Percentiles rank a stretch among this genome's conserved stretches.
Conservation (phyloP, 2,113 vertebrate species). For the human (Homo sapiens) region DNA sequence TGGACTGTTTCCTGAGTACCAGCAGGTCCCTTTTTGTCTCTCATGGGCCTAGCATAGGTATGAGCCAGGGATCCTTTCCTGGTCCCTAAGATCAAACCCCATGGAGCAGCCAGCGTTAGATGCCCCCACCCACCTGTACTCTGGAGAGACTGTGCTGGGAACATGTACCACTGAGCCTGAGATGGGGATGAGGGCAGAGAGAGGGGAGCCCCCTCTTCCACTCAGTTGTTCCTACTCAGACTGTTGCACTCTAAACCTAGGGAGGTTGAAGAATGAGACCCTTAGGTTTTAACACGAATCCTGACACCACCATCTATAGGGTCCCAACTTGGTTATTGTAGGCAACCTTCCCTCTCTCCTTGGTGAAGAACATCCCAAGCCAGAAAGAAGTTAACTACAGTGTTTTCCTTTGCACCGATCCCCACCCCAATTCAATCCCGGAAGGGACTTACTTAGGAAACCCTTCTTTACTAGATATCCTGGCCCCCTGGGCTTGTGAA, state of each 20-base stretch:
- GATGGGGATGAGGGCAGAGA: not conserved
- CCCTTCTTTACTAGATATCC: slow-evolving; percentile 3
- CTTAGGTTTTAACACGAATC: not conserved
- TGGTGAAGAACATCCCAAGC: not conserved
- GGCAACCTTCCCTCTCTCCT: not conserved
- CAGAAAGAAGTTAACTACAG: not conserved
- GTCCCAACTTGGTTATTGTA: not conserved
- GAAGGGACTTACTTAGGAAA: slow-evolving; percentile 19
- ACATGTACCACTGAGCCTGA: slow-evolving; percentile 23
- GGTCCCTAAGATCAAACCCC: slow-evolving; percentile 13
- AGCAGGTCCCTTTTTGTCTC: slow-evolving; percentile 11
- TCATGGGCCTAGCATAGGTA: not conserved
- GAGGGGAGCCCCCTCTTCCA: not conserved
- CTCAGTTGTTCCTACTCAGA: slow-evolving; percentile 23
- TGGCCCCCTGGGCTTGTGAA: slow-evolving; percentile 54
- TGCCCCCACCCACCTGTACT: not conserved
- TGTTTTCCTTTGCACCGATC: slow-evolving; percentile 64
- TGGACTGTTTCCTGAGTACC: not conserved
- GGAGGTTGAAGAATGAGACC: not conserved
- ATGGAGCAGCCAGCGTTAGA: not conserved
- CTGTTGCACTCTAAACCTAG: slow-evolving; percentile 39
- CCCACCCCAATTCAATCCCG: not conserved
- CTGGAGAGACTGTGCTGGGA: slow-evolving; percentile 14
- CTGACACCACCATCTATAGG: not conserved
- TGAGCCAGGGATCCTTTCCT: slow-evolving; percentile 49